Base-by-base conservation (phyloP, 1,140 invertebrate species). In the Lucilia cuprina region DNA sequence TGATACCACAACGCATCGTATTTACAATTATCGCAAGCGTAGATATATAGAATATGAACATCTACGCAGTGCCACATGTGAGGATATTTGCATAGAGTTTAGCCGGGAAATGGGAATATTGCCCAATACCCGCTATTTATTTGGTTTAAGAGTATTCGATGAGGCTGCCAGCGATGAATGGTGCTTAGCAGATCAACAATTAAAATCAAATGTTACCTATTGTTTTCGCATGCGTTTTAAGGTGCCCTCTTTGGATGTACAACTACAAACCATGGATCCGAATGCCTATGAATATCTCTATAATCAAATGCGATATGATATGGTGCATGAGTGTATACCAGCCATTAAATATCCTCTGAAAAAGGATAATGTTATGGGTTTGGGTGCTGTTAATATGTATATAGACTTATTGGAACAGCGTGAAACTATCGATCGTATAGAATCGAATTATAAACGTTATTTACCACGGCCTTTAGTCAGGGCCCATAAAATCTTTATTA, bases 351-450 rank as follows among this genome's bases (percentile, higher is more conserved):
- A 95, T 92, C 94, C 95, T 50, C 94, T 94, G 84, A 93, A 95
- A 85, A 95, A 95, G 89, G 91, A 94, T 77, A 94, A 96, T 91
- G 92, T 96, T 0, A 92, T 97, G 74, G 96, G 96, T 0, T 91
- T 98, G 55, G 96, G 95, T 12, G 96, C 97, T 55, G 94, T 95
- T 84, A 96, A 97, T 90, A 97, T 97, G 96, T 95, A 94, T 88
- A 94, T 94, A 86, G 94, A 95, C 14, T 95, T 96, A 91, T 87
- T 95, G 19, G 96, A 97, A 89, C 94, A 96, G 86, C 93, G 93
- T 75, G 88, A 94, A 74, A 88, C 93, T 14, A 90, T 92, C 25
- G 94, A 95, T 86, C 92, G 93, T 83, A 93, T 97, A 7, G 94
- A 95, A 88, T 94, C 93, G 84, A 94, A 96, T 84, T 97, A 96